A percentile compares a stretch with the other conserved stretches of the same genome.
These are phyloP conservation scores for Tetramorium alpestre DNA, from an alignment of 1,140 invertebrate genomes.

Conservation along the genomic window DNA sequence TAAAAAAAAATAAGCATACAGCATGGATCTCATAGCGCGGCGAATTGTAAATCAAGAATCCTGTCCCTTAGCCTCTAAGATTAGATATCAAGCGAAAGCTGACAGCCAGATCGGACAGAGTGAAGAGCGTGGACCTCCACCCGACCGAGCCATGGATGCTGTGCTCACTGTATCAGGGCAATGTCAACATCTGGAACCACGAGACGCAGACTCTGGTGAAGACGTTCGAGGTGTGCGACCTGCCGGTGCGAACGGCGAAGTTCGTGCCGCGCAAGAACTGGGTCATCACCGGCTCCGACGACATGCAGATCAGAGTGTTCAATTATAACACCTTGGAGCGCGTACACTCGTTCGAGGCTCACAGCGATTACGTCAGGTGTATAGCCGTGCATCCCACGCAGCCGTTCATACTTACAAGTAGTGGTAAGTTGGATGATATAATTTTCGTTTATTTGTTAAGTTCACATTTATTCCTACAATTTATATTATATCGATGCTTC, in stretches of 20 bases:
- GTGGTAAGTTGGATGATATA: slow-evolving; percentile 89
- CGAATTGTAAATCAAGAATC: neutral
- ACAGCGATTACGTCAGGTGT: slow-evolving; percentile 98
- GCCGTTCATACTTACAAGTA: slow-evolving; percentile 98
- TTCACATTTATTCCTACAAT: neutral
- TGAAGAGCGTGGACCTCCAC: slow-evolving; percentile 99
- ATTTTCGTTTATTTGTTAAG: neutral
- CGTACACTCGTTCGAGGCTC: slow-evolving; percentile 98
- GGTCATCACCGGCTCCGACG: slow-evolving; percentile 99
- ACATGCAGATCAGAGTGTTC: slow-evolving; percentile 97
- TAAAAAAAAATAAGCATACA: neutral
- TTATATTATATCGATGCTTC: slow-evolving; percentile 28
- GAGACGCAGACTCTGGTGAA: slow-evolving; percentile 97
- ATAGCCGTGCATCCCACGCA: slow-evolving; percentile 99
- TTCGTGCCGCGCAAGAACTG: slow-evolving; percentile 99
- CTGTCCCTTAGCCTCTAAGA: slow-evolving; percentile 91
- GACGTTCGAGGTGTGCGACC: slow-evolving; percentile 97
- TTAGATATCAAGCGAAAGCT: slow-evolving; percentile 99
- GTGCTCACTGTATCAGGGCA: slow-evolving; percentile 98
- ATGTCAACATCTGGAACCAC: slow-evolving; percentile 99
- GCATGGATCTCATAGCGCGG: neutral
- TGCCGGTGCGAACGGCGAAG: slow-evolving; percentile 97
- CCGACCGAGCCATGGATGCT: slow-evolving; percentile 99
- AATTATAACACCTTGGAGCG: slow-evolving; percentile 99
- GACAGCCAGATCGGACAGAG: slow-evolving; percentile 98